Conservation (phyloP, 2,888 invertebrate genomes). For the Euproctis similis region DNA sequence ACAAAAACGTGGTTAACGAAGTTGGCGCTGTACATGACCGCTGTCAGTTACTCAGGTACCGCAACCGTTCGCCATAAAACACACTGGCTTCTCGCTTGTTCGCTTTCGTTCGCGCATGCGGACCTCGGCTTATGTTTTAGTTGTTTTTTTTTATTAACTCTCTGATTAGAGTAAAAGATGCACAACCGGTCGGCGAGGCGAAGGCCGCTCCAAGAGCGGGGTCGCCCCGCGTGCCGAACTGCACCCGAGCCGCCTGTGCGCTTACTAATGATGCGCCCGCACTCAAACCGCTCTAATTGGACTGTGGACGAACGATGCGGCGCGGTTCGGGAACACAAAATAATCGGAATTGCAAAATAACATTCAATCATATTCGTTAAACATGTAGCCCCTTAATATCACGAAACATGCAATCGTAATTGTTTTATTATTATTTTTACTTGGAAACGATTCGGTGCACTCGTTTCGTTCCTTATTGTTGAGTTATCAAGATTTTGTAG, state of each 20-base stretch:
- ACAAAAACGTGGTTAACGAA: conserved; percentile 4
- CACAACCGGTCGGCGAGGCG: conserved; percentile 66
- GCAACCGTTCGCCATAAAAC: conserved; percentile 65
- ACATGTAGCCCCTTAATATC: no score
- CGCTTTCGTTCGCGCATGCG: conserved; percentile 64
- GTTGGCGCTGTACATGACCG: conserved; percentile 23
- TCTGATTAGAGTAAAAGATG: conserved; percentile 73
- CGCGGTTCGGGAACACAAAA: conserved; percentile 55
- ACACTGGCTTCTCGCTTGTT: conserved; percentile 55
- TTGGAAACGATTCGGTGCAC: conserved; percentile 45
- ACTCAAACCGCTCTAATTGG: conserved; percentile 67
- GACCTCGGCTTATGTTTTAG: conserved; percentile 60
- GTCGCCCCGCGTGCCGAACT: conserved; percentile 35
- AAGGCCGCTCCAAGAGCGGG: conserved; percentile 63
- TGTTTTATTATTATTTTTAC: conserved; percentile 37
- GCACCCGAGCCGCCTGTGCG: conserved; percentile 27
- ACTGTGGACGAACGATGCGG: conserved; percentile 43
- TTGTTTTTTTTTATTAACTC: no score
- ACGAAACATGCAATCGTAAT: conserved; percentile 8
- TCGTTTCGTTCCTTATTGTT: conserved; percentile 30
- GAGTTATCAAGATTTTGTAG: conserved; percentile 50
- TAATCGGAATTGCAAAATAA: conserved; percentile 36
- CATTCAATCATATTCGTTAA: no score
- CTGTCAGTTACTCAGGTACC: conserved; percentile 41
- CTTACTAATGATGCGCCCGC: conserved; percentile 66